Evolutionary conservation across 2,113 vertebrate genomes (phyloP).

Genomic region (Hemibagrus wyckioides): DNA sequence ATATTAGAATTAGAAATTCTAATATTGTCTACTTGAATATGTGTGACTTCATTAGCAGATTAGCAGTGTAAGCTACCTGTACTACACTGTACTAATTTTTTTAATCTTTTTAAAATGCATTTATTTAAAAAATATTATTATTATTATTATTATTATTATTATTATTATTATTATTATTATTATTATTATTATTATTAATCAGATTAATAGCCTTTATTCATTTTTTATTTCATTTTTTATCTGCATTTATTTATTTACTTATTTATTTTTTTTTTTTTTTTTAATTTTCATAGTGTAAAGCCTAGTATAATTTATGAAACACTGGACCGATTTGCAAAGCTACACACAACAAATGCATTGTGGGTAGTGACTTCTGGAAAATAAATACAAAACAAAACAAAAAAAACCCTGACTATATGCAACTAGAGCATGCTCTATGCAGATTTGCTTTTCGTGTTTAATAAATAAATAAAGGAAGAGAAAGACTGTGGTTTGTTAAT

Average conservation of each 20-base stretch:
- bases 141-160: too few relatives aligned
- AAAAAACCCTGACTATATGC: neutral
- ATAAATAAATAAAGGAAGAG: neutral
- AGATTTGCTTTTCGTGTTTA: neutral
- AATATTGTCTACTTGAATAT: neutral
- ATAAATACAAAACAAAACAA: too few relatives aligned
- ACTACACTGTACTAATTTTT: too few relatives aligned
- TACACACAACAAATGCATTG: neutral
- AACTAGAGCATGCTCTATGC: neutral
- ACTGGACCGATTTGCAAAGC: neutral
- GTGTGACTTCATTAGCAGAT: neutral
- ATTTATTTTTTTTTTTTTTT: too few relatives aligned
- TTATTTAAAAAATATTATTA: too few relatives aligned
- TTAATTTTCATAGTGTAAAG: neutral
- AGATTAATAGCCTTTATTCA: too few relatives aligned
- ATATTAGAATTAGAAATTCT: too few relatives aligned
- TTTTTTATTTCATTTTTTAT: too few relatives aligned
- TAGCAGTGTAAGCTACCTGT: neutral
- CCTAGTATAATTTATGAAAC: neutral
- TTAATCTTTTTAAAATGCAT: too few relatives aligned
- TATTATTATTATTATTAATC: too few relatives aligned
- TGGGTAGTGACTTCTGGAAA: neutral
- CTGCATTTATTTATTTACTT: too few relatives aligned
- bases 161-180: too few relatives aligned
- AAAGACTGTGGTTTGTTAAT: neutral